Evolutionary conservation across 2,888 invertebrate species (phyloP), one percentile per base, ranked within the genome.

Genomic region (Leuctra nigra): DNA sequence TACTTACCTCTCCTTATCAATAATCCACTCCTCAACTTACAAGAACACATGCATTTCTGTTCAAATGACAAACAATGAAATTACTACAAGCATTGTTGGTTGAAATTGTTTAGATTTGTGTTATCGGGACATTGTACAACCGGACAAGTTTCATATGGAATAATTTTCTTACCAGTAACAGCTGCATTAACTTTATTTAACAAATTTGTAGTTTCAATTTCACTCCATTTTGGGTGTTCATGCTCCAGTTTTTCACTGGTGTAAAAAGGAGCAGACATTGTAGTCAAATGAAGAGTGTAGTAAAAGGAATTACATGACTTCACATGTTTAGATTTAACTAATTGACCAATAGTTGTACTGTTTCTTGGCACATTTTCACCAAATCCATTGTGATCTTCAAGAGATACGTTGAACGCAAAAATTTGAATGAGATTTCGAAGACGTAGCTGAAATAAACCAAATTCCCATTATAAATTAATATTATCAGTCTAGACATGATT

Each of bases 231-330:
- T 2, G 87, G 86, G 72, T 86, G 84, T 20, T 79, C 78, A 16
- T 82, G 82, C 52, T 78, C 78, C 61, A 87, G 76, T 66, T 80
- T 79, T 70, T 91, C 89, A 65, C 91, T 91, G 0, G 87, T 88
- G 66, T 88, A 92, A 67, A 91, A 86, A 0, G 91, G 88, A 4
- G 88, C 85, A 6, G 87, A 86, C 83, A 88, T 85, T 14, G 83
- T 83, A 2, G 87, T 86, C 64, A 84, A 78, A 68, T 92, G 91
- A 20, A 92, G 73, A 0, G 91, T 91, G 62, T 86, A 83, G 68
- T 89, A 91, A 68, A 85, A 83, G 64, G 81, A 82, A 23, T 39
- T 22, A 36, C 59, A 59, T 22, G 14, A 9, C 36, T 20, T 13
- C 22, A 22, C 47, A 25, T 20, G 4, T 9, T 33, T 23, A 11